Percentiles rank a stretch among this genome's conserved stretches.
Evolutionary conservation across 2,888 invertebrate species (phyloP).

Genomic region (Microdon myrmicae): DNA sequence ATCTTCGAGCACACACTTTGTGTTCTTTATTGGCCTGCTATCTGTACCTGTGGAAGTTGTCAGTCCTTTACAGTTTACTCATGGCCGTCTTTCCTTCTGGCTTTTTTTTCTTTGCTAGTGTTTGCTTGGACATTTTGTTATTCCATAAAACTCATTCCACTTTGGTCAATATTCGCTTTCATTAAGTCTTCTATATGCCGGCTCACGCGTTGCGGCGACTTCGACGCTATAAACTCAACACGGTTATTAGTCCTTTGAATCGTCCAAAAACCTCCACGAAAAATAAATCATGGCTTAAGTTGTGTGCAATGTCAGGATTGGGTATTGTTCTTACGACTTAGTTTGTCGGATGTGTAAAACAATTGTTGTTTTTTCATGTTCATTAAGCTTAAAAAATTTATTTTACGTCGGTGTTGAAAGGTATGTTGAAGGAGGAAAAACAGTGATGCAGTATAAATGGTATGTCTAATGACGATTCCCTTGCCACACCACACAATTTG

Average conservation of each 20-base stretch:
- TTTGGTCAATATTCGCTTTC: conserved; percentile 42
- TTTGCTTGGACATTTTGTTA: conserved; percentile 3
- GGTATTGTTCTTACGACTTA: not conserved
- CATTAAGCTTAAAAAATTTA: conserved; percentile 14
- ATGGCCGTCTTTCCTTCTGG: conserved; percentile 7
- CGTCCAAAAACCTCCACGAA: too few species aligned
- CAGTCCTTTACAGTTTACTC: too few species aligned
- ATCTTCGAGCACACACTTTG: conserved; percentile 31
- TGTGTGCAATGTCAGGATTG: conserved; percentile 13
- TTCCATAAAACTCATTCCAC: conserved; percentile 28
- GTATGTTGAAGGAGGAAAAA: conserved; percentile 2
- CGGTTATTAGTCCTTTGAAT: too few species aligned
- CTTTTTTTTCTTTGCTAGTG: not conserved
- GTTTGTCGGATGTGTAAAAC: conserved; percentile 43
- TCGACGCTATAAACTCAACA: conserved; percentile 1
- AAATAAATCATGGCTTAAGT: conserved; percentile 32
- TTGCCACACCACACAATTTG: conserved; percentile 29
- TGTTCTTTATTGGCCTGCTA: conserved; percentile 21
- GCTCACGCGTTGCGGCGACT: conserved; percentile 31
- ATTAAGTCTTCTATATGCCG: conserved; percentile 30
- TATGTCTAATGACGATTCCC: conserved; percentile 29
- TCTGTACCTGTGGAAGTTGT: too few species aligned
- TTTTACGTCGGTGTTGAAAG: not conserved
- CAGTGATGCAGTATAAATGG: conserved; percentile 31
- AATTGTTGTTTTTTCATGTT: conserved; percentile 27